Conservation (phyloP, 2,888 invertebrate species). For the Rhodophaea formosa region DNA sequence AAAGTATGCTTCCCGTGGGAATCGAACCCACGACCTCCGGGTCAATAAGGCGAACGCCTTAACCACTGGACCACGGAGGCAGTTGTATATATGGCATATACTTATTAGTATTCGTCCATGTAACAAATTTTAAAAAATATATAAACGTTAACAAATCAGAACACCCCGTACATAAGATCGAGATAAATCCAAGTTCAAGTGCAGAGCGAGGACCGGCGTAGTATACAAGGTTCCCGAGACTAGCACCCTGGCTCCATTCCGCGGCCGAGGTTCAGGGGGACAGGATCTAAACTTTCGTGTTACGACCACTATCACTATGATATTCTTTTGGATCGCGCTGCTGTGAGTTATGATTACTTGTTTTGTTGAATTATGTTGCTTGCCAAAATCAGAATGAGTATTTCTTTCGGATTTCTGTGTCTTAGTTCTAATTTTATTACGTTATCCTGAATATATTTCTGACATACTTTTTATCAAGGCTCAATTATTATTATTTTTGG, state of each 20-base stretch:
- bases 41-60: too few species aligned
- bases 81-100: too few species aligned
- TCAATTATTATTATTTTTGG: too few species aligned
- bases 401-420: too few species aligned
- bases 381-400: too few species aligned
- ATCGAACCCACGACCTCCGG: too few species aligned
- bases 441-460: too few species aligned
- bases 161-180: conserved; percentile 65
- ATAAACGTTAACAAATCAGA: conserved; percentile 25
- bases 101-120: too few species aligned
- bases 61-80: too few species aligned
- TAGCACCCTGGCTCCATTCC: conserved; percentile 61
- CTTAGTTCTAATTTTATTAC: too few species aligned
- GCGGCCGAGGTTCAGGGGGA: conserved; percentile 43
- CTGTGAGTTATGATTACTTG: conserved; percentile 37
- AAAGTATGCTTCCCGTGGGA: too few species aligned
- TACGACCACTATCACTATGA: conserved; percentile 24
- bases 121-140: not conserved
- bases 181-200: conserved; percentile 80
- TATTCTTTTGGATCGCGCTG: conserved; percentile 37
- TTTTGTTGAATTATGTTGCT: not conserved
- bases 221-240: conserved; percentile 67
- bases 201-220: conserved; percentile 58
- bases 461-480: too few species aligned
- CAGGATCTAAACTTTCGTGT: conserved; percentile 32